Conservation (phyloP, 2,797 vertebrate genomes). For the Helicolenus hilgendorfi region DNA sequence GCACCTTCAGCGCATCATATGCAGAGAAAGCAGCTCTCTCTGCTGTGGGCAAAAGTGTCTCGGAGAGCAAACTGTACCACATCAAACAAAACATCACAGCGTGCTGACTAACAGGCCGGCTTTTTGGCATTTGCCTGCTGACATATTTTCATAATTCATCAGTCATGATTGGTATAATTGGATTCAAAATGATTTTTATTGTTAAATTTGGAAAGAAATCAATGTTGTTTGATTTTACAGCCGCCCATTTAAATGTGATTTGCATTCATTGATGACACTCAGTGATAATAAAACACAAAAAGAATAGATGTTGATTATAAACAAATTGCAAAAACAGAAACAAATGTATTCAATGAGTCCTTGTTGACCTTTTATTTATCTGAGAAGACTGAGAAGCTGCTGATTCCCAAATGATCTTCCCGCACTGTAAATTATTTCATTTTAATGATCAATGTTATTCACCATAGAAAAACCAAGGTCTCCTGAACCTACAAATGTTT, state of each 20-base stretch:
- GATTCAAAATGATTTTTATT: conserved; percentile 50
- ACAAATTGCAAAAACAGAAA: conserved; percentile 10
- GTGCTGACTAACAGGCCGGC: background rate
- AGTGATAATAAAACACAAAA: conserved; percentile 17
- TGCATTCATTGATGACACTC: conserved; percentile 44
- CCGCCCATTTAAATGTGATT: conserved; percentile 42
- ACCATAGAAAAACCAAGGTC: background rate
- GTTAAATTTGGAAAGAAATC: conserved; percentile 49
- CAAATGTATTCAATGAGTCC: conserved; percentile 1
- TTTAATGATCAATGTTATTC: background rate
- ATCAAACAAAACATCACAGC: conserved; percentile 19
- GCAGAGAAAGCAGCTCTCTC: background rate
- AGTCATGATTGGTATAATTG: conserved; percentile 54
- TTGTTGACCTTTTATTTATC: conserved; percentile 30
- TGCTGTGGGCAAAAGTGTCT: background rate
- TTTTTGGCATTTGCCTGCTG: conserved; percentile 12
- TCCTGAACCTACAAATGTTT: background rate
- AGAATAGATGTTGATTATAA: conserved; percentile 56
- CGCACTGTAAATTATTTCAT: background rate
- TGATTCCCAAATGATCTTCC: conserved; percentile 3
- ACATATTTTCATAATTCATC: conserved; percentile 52
- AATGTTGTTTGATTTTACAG: conserved; percentile 42
- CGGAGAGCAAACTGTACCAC: background rate
- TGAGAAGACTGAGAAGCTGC: background rate
- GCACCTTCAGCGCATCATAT: conserved; percentile 4